Base-by-base conservation (phyloP, 2,888 invertebrate genomes). In the Megaustenia siamemsis region DNA sequence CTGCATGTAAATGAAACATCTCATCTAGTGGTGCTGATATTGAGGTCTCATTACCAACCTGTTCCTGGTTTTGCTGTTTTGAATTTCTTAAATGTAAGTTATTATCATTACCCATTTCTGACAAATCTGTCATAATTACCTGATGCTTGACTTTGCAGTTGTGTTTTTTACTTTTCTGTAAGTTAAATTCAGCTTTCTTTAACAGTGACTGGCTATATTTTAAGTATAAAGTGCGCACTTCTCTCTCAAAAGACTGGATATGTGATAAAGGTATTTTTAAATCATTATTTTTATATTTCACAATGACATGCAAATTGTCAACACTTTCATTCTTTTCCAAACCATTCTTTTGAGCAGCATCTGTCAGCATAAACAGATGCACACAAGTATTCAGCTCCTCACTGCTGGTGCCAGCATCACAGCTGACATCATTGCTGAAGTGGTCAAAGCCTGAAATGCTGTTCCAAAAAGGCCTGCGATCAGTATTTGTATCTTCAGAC, bases 371-470 rank as follows among this genome's bases (percentile, higher is more conserved):
- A 24, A 24, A 38, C 15, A 21, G 21, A 15, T 12, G n/a, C 3
- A 12, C 24, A 5, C 49, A 6, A 24, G 18, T 21, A 40, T 60
- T 77, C 6, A 38, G 8, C 38, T 40, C 60, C 24, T 56, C 8
- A n/a, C 12, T 60, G 24, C 40, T 24, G 24, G 18, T 24, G 35
- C 75, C 21, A 3, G 35, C 8, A 24, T 18, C n/a, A 8, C 40
- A n/a, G n/a, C 28, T 60, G 18, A 63, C 79, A 35, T 81, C 71
- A 38, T 28, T 53, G 69, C 81, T 71, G 1, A 81, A 40, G 56
- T 81, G 81, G 38, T 81, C 81, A 81, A 81, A 81, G 18, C 69
- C 81, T 38, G 69, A 38, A 10, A 81, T 69, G 40, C 38, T 71
- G 53, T 76, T 40, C 60, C 63, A 76, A 28, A 49, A n/a, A 24